phyloP scores from a whole-genome alignment of 2,888 invertebrate species.

The Caenorhabditis doughertyi region DNA sequence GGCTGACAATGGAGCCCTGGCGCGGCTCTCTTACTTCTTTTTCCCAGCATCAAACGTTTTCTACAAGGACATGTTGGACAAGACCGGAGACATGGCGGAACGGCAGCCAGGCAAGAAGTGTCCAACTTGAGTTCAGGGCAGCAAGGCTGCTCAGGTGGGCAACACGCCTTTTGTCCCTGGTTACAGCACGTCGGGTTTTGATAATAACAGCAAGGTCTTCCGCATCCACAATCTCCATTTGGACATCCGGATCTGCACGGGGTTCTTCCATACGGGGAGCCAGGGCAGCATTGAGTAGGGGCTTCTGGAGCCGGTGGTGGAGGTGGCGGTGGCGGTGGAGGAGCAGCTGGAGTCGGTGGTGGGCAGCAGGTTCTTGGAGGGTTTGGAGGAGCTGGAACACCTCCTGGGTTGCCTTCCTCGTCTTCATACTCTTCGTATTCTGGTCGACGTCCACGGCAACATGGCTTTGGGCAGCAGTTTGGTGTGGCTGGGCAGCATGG shows the following conservation, averaged over 20 bases:
- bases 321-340: slow-evolving; percentile 78
- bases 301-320: slow-evolving; percentile 80
- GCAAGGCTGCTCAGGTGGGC: slow-evolving; percentile 77
- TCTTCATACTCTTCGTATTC: slow-evolving; percentile 76
- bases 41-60: slow-evolving; percentile 71
- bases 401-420: slow-evolving; percentile 62
- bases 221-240: slow-evolving; percentile 77
- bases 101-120: slow-evolving; percentile 67
- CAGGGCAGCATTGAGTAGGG: slow-evolving; percentile 75
- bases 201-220: slow-evolving; percentile 79
- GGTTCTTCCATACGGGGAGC: slow-evolving; percentile 53
- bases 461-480: slow-evolving; percentile 76
- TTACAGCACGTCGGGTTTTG: slow-evolving; percentile 76
- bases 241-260: slow-evolving; percentile 68
- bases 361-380: slow-evolving; percentile 78
- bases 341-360: slow-evolving; percentile 74
- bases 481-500: slow-evolving; percentile 79
- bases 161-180: slow-evolving; percentile 73
- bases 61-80: slow-evolving; percentile 75
- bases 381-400: slow-evolving; percentile 71
- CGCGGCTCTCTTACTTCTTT: slow-evolving; percentile 67
- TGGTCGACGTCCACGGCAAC: slow-evolving; percentile 77
- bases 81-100: slow-evolving; percentile 76
- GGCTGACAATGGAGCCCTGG: slow-evolving; percentile 72
- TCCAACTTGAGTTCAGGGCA: slow-evolving; percentile 74